Evolutionary conservation across 2,797 vertebrate species (phyloP).

Genomic region (Pangasius krempfi): DNA sequence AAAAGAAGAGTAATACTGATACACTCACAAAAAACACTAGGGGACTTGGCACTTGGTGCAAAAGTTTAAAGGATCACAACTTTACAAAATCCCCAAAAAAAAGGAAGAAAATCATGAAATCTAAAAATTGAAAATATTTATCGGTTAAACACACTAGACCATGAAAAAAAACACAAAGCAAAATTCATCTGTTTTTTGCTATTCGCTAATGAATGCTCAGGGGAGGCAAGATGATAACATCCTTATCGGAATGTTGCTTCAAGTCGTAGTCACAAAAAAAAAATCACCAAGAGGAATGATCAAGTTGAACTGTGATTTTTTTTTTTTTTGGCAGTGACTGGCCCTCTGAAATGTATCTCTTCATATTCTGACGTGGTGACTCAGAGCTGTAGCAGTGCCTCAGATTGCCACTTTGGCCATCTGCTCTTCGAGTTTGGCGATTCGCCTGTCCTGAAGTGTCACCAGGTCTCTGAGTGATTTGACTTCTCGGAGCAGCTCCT

Average conservation of each 20-base stretch:
- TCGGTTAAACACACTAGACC: constrained; percentile 39
- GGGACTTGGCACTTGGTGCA: constrained; percentile 74
- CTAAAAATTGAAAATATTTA: constrained; percentile 40
- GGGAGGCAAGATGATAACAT: constrained; percentile 58
- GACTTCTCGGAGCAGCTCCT: constrained; percentile 95
- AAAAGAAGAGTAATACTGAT: constrained; percentile 77
- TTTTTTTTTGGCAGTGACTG: constrained; percentile 69
- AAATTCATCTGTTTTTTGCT: constrained; percentile 51
- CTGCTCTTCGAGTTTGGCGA: constrained; percentile 95
- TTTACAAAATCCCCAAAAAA: constrained; percentile 68
- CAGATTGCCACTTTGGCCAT: constrained; percentile 90
- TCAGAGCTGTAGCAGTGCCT: constrained; percentile 75
- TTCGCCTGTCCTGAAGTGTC: constrained; percentile 91
- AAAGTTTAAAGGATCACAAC: constrained; percentile 74
- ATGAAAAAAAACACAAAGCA: constrained; percentile 55
- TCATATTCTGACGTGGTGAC: constrained; percentile 32
- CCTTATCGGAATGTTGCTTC: constrained; percentile 83
- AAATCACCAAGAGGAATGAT: constrained; percentile 69
- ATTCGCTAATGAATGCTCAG: constrained; percentile 54
- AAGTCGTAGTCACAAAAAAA: constrained; percentile 64
- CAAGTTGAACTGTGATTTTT: constrained; percentile 68
- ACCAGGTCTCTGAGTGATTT: constrained; percentile 95
- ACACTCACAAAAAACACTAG: constrained; percentile 70
- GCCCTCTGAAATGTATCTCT: constrained; percentile 57
- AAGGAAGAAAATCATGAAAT: constrained; percentile 44